Conservation (phyloP, 2,888 invertebrate species). For the Cinara cedri region DNA sequence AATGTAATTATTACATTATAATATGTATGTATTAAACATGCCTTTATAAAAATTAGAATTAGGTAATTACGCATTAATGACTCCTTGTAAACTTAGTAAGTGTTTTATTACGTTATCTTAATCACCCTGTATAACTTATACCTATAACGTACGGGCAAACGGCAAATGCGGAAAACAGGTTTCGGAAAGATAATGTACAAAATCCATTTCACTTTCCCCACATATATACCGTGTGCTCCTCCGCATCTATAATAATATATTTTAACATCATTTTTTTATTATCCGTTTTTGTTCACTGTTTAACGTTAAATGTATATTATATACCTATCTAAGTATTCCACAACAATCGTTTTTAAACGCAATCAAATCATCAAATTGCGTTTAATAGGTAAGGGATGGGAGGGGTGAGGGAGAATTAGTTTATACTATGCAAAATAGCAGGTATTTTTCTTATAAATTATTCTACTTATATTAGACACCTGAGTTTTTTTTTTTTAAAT, state of each 20-base stretch:
- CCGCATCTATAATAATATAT: no score
- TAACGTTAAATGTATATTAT: not conserved
- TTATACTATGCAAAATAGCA: no score
- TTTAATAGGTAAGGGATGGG: not conserved
- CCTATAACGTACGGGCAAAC: not conserved
- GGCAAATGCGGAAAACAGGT: slow-evolving; percentile 16
- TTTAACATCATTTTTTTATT: no score
- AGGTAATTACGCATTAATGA: no score
- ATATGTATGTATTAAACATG: no score
- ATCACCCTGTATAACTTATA: not conserved
- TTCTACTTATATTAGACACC: no score
- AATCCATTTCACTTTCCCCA: slow-evolving; percentile 40
- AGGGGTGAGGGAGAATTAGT: no score
- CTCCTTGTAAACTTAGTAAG: no score
- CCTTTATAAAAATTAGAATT: no score
- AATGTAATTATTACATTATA: no score
- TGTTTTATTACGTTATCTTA: no score
- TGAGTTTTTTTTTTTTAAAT: not conserved
- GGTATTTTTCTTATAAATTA: not conserved
- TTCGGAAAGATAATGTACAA: slow-evolving; percentile 4
- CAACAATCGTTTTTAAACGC: not conserved
- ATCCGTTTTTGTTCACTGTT: slow-evolving; percentile 5
- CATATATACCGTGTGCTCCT: not conserved
- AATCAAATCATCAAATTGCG: not conserved
- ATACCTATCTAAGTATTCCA: no score